Percentiles rank a stretch among this genome's conserved stretches.
phyloP scores from a whole-genome alignment of 2,888 invertebrate species.

The Leucophenga montana region DNA sequence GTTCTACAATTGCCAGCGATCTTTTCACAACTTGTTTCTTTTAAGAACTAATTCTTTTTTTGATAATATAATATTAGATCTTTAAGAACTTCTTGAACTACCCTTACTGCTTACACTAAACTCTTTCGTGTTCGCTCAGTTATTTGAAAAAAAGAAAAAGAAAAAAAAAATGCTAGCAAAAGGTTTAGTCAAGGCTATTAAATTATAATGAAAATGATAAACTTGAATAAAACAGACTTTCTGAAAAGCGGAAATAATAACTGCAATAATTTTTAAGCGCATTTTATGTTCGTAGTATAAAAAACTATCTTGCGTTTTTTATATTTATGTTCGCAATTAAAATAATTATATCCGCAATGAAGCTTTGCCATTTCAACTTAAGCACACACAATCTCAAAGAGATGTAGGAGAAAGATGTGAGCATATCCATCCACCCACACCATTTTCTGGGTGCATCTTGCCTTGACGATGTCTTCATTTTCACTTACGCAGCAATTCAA shows the following conservation, averaged over 20 bases:
- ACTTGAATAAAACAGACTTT: background rate
- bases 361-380: background rate
- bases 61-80: too few species aligned
- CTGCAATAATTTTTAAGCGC: constrained; percentile 10
- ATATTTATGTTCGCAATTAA: constrained; percentile 21
- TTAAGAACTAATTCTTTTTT: too few species aligned
- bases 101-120: too few species aligned
- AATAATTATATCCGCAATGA: constrained; percentile 21
- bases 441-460: constrained; percentile 37
- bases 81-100: too few species aligned
- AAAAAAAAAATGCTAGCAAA: too few species aligned
- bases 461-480: constrained; percentile 39
- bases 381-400: background rate
- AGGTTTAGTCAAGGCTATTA: too few species aligned
- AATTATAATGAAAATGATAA: constrained; percentile 12
- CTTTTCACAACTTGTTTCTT: too few species aligned
- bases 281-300: background rate
- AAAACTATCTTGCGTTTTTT: constrained; percentile 9
- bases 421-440: constrained; percentile 10
- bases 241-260: constrained; percentile 15
- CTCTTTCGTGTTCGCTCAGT: too few species aligned
- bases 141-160: too few species aligned
- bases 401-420: too few species aligned
- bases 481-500: constrained; percentile 44
- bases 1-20: too few species aligned